phyloP scores from a whole-genome alignment of 2,797 vertebrate genomes.

The Notoglanidium macrostoma region DNA sequence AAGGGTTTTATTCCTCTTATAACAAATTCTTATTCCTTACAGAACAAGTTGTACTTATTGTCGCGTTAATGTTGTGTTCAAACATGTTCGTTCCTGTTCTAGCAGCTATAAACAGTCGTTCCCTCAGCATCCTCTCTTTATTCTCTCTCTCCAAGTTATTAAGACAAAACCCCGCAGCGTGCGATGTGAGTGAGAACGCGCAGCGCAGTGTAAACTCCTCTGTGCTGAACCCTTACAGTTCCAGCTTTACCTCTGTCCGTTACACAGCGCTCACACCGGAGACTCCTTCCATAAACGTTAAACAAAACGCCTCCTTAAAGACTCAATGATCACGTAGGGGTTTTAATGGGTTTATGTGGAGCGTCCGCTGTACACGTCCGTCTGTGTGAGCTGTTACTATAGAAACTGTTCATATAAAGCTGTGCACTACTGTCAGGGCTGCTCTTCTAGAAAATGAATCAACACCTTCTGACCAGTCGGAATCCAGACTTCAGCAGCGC shows the following conservation, averaged over 20 bases:
- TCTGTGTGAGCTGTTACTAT: background rate
- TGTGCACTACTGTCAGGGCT: background rate
- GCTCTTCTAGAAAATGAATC: background rate
- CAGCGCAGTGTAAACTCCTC: background rate
- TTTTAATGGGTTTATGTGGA: background rate
- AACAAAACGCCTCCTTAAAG: background rate
- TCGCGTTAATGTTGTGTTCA: background rate
- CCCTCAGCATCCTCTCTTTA: too few species aligned
- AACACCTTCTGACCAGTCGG: background rate
- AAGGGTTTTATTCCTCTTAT: background rate
- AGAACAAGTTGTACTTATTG: background rate
- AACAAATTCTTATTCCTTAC: background rate
- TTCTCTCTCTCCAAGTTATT: too few species aligned
- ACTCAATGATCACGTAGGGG: background rate
- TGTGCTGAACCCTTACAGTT: background rate
- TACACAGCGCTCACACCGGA: background rate
- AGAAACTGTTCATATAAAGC: background rate
- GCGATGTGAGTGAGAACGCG: too few species aligned
- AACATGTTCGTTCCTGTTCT: background rate
- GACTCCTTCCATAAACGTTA: background rate
- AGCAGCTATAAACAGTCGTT: background rate
- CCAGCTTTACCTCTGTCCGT: background rate
- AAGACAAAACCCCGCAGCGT: too few species aligned
- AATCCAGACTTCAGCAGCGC: background rate
- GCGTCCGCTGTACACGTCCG: too few species aligned